Evolutionary conservation across 2,888 invertebrate genomes (phyloP), one percentile per base, ranked within the genome.

Genomic region (Zonitis immaculata): DNA sequence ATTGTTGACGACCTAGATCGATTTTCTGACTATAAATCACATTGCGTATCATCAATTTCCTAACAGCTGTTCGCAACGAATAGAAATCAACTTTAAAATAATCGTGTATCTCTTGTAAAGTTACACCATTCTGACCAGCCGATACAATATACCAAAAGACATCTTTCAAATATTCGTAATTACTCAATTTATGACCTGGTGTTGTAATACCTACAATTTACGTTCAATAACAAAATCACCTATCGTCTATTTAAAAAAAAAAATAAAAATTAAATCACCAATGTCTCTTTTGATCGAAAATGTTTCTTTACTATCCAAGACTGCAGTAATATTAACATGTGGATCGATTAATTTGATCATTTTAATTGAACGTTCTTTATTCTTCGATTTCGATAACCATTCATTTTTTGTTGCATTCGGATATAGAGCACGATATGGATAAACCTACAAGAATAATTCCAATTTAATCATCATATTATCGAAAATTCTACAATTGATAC

Each of bases 261-360:
- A 6, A 27, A 35, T 16, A 44, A 14, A 35, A 47, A 16, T 7
- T 32, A 22, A 47, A 3, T 20, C 26, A 44, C 48, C 7, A 8
- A 12, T 28, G 22, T 26, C 25, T 28, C 47, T 35, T 47, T 12
- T 27, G 30, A 25, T 28, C 6, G 28, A 28, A 44, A 20, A 49
- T 44, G 32, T 12, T 9, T 76, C 76, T 2, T 76, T 73, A 8
- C 74, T 76, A 30, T 73, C 74, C 73, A 78, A 78, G 44, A 79
- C 62, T 51, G 82, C 79, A 28, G 75, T 67, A 6, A 82, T 69
- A 52, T 81, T 78, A 11, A 81, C 65, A 55, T 79, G 73, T 1
- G 82, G 81, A 72, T 84, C 77, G n/a, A 80, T 72, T 22, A 88
- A 70, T 62, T 80, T 78, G 6, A 84, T 69, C 42, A 79, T 77